These are phyloP conservation scores for Lagorchestes hirsutus DNA, from an alignment of 2,797 vertebrate species.

Conservation along the genomic window DNA sequence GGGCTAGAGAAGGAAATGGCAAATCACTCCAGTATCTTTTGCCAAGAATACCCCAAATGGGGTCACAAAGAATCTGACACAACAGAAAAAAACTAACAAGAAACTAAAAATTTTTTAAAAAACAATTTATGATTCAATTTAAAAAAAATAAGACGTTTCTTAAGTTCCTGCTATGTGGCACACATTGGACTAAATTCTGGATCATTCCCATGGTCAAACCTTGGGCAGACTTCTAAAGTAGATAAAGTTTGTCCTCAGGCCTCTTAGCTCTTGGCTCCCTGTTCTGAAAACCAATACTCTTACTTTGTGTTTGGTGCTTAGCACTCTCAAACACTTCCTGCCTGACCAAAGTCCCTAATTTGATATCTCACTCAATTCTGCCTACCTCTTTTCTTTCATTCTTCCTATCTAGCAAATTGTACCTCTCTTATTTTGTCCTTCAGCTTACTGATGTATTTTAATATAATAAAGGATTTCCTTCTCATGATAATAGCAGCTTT, in stretches of 20 bases:
- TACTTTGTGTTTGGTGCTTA: not conserved
- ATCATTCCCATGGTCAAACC: not conserved
- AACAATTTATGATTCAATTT: not conserved
- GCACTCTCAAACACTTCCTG: not conserved
- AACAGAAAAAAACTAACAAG: not conserved
- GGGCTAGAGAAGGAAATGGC: not conserved
- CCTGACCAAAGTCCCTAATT: not conserved
- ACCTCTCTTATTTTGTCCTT: not conserved
- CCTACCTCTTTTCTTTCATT: conserved; percentile 20
- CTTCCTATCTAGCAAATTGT: conserved; percentile 6
- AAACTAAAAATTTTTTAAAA: not conserved
- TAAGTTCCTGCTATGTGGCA: not conserved
- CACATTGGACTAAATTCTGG: not conserved
- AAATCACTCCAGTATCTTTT: not conserved
- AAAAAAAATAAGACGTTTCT: not conserved
- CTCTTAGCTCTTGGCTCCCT: not conserved
- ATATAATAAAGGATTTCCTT: not conserved
- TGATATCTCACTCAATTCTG: not conserved
- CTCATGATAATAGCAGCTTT: not conserved
- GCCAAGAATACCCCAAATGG: not conserved
- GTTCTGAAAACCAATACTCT: not conserved
- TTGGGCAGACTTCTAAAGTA: not conserved
- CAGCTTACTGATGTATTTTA: not conserved
- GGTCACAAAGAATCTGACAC: not conserved
- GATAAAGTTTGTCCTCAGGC: not conserved